These are phyloP conservation scores for Fregetta grallaria DNA, from an alignment of 2,113 vertebrate species.

Conservation along the genomic window DNA sequence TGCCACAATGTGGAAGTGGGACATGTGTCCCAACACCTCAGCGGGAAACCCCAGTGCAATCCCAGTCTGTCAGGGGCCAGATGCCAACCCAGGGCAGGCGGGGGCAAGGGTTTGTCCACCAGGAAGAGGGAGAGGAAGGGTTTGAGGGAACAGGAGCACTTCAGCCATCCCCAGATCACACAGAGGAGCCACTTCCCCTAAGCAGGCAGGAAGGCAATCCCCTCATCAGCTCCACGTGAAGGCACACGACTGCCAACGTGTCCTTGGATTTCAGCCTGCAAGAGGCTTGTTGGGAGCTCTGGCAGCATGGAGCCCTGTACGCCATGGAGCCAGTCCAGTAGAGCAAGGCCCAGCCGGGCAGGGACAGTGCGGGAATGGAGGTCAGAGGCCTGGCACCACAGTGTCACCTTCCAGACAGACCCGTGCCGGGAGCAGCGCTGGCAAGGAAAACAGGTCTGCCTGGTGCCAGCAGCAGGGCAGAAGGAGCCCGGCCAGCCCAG, in stretches of 20 bases:
- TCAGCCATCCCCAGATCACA: background rate
- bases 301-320: background rate
- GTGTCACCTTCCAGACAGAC: background rate
- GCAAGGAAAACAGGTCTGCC: conserved; percentile 9
- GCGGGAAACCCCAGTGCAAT: background rate
- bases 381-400: background rate
- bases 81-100: background rate
- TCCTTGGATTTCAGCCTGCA: background rate
- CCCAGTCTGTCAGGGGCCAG: background rate
- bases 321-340: background rate
- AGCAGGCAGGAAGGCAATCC: background rate
- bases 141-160: background rate
- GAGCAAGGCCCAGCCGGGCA: background rate
- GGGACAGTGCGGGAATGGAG: rapidly evolving
- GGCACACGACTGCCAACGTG: background rate
- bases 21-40: background rate
- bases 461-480: background rate
- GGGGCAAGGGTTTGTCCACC: background rate
- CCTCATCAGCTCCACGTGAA: background rate
- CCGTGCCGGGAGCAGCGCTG: rapidly evolving
- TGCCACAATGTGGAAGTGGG: background rate
- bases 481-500: background rate
- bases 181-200: background rate
- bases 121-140: background rate
- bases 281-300: background rate